These are phyloP conservation scores for Acanthornis magna DNA, from an alignment of 2,797 vertebrate genomes.

Conservation along the genomic window DNA sequence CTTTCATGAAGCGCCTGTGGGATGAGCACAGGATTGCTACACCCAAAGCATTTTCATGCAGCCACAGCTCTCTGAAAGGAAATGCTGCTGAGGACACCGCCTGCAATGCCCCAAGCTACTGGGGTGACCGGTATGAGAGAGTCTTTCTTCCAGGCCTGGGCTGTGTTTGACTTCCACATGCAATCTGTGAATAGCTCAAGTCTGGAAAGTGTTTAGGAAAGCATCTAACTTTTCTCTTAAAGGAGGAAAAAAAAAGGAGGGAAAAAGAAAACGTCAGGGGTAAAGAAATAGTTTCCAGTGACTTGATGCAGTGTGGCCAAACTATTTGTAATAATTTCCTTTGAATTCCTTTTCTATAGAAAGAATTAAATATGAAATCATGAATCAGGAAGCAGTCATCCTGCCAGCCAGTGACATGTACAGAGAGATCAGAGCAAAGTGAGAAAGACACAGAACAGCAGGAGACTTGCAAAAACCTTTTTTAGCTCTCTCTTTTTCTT, in stretches of 20 bases:
- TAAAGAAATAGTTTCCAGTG: constrained; percentile 51
- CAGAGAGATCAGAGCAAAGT: constrained; percentile 50
- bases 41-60: constrained; percentile 63
- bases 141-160: constrained; percentile 47
- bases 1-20: constrained; percentile 69
- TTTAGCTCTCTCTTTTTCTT: constrained; percentile 38
- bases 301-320: constrained; percentile 30
- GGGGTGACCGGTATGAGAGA: constrained; percentile 27
- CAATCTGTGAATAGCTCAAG: neutral
- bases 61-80: constrained; percentile 50
- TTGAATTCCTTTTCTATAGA: constrained; percentile 49
- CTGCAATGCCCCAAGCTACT: neutral
- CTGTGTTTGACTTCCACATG: constrained; percentile 36
- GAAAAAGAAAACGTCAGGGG: neutral
- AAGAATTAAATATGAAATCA: constrained; percentile 51
- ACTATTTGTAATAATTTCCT: constrained; percentile 57
- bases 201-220: constrained; percentile 53
- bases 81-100: neutral
- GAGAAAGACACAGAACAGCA: constrained; percentile 59
- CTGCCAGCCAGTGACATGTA: constrained; percentile 42
- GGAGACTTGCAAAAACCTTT: constrained; percentile 21
- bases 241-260: neutral
- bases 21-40: constrained; percentile 65
- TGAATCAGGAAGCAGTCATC: constrained; percentile 60
- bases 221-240: neutral